Conservation (phyloP, 1,140 invertebrate genomes). For the Eumaeus atala region DNA sequence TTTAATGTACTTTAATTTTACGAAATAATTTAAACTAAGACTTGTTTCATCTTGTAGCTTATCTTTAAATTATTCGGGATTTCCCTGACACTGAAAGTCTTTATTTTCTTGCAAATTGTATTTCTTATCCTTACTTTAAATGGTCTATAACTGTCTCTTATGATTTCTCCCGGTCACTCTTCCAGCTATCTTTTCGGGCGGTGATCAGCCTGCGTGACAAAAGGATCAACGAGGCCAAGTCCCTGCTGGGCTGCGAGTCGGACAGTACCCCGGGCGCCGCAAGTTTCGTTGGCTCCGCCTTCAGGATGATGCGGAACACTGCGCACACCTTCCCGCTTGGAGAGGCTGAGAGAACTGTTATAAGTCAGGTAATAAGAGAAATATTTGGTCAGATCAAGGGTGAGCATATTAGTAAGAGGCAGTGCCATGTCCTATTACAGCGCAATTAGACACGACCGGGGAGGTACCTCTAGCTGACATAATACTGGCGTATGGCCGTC, state of each 20-base stretch:
- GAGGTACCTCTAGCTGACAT: too few species aligned
- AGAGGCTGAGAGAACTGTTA: conserved; percentile 77
- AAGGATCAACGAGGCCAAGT: conserved; percentile 75
- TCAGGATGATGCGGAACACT: conserved; percentile 69
- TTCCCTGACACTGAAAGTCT: too few species aligned
- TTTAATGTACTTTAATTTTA: too few species aligned
- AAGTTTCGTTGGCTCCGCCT: conserved; percentile 64
- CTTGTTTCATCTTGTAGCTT: too few species aligned
- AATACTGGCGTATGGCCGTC: too few species aligned
- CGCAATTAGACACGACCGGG: too few species aligned
- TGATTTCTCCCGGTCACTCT: conserved; percentile 22
- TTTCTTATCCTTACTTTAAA: too few species aligned
- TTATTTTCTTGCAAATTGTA: too few species aligned
- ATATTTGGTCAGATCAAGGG: not conserved
- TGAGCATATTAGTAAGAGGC: too few species aligned
- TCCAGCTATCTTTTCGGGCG: conserved; percentile 78
- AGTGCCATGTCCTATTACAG: too few species aligned
- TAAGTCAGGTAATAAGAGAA: conserved; percentile 67
- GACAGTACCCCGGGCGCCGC: conserved; percentile 41
- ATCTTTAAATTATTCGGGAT: too few species aligned
- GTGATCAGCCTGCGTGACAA: conserved; percentile 77
- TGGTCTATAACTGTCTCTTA: not conserved
- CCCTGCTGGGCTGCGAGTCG: conserved; percentile 69
- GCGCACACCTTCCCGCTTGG: conserved; percentile 75
- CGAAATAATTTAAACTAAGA: too few species aligned